phyloP scores from a whole-genome alignment of 2,113 vertebrate species.

The Rhabdomys dilectus region DNA sequence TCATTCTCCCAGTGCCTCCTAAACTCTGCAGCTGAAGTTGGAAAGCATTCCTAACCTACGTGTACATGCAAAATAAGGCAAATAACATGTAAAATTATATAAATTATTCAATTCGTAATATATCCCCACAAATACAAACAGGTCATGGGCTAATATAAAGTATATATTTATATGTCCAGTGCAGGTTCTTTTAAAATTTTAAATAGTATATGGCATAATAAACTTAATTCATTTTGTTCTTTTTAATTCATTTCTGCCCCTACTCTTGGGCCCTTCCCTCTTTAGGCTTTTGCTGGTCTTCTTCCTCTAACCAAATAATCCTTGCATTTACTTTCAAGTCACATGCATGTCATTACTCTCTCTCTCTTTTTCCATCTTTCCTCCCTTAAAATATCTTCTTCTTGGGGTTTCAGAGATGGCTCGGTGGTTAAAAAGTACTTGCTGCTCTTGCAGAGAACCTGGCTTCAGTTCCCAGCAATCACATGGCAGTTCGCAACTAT shows the following conservation, averaged over 20 bases:
- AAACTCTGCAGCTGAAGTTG: not conserved
- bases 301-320: not conserved
- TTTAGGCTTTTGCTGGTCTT: not conserved
- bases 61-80: constrained; percentile 23
- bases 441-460: not conserved
- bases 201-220: not conserved
- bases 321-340: not conserved
- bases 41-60: not conserved
- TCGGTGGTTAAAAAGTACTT: not conserved
- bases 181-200: not conserved
- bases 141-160: not conserved
- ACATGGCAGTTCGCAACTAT: not conserved
- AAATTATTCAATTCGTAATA: not conserved
- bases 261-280: not conserved
- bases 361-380: not conserved
- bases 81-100: not conserved
- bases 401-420: not conserved
- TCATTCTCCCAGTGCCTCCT: constrained; percentile 13
- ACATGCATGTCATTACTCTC: not conserved
- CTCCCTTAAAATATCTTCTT: not conserved
- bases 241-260: not conserved
- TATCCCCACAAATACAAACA: not conserved
- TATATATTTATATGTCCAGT: not conserved
- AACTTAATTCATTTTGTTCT: not conserved
- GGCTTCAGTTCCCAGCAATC: not conserved